Conservation (phyloP, 2,113 vertebrate species). For the Pollimyrus isidori region DNA sequence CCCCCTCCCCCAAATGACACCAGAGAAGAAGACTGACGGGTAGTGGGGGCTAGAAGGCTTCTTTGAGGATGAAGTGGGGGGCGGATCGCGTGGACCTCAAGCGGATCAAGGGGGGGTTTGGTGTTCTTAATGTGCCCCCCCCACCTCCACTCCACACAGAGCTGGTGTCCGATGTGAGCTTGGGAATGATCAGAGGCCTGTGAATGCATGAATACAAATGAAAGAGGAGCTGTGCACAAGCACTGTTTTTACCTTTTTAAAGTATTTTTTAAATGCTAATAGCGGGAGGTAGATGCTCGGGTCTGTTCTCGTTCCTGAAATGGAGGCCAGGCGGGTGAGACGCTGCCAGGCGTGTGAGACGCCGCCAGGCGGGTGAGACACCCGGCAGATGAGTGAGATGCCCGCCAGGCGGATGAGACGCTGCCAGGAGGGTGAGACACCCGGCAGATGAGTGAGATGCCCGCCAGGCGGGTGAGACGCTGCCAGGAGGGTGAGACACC, state of each 20-base stretch:
- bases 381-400: too few relatives aligned
- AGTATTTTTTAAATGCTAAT: not conserved
- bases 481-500: too few relatives aligned
- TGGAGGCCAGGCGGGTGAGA: too few relatives aligned
- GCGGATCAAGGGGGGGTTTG: not conserved
- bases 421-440: too few relatives aligned
- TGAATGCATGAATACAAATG: conserved; percentile 12
- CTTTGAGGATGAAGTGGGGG: not conserved
- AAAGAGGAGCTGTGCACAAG: not conserved
- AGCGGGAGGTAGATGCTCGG: not conserved
- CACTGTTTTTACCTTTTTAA: not conserved
- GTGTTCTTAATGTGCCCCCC: not conserved
- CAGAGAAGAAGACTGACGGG: not conserved
- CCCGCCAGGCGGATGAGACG: too few relatives aligned
- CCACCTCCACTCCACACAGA: too few relatives aligned
- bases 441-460: too few relatives aligned
- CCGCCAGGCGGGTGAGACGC: too few relatives aligned
- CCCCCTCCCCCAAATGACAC: not conserved
- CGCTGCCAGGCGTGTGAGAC: too few relatives aligned
- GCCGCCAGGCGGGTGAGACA: too few relatives aligned
- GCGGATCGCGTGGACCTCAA: not conserved
- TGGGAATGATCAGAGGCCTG: not conserved
- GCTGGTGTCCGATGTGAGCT: not conserved
- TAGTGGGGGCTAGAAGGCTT: not conserved
- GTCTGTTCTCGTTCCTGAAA: not conserved